Percentiles rank a stretch among this genome's conserved stretches.
Conservation (phyloP, 2,888 invertebrate genomes). For the Trachelus iudaicus region DNA sequence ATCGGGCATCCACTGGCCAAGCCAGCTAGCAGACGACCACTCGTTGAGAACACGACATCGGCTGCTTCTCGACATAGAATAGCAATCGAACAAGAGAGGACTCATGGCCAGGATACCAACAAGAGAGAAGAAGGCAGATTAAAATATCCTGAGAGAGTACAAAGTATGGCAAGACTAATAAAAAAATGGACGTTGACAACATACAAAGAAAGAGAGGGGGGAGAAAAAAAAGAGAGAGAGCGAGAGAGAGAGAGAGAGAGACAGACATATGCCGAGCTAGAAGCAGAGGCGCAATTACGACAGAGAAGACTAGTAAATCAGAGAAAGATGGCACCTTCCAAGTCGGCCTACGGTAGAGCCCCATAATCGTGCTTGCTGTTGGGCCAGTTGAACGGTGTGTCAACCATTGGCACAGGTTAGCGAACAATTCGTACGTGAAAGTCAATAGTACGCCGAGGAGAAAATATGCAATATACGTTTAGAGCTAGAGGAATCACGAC, state of each 20-base stretch:
- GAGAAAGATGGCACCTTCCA: conserved; percentile 51
- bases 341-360: conserved; percentile 54
- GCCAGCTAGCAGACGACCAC: neutral
- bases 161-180: neutral
- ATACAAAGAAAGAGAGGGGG: neutral
- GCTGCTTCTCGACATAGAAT: neutral
- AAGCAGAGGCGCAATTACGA: conserved; percentile 6
- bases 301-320: conserved; percentile 5
- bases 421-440: conserved; percentile 32
- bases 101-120: neutral
- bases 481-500: conserved; percentile 61
- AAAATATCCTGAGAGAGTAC: neutral
- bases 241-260: conserved; percentile 13
- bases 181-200: neutral
- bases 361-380: conserved; percentile 55
- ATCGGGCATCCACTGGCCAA: neutral
- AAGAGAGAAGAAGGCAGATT: neutral
- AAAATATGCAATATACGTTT: conserved; percentile 49
- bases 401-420: conserved; percentile 48
- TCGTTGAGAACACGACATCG: neutral
- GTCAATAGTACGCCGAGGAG: conserved; percentile 30
- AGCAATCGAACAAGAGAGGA: neutral
- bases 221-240: conserved; percentile 3
- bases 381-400: conserved; percentile 43
- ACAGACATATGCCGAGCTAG: conserved; percentile 2